Conservation (phyloP, 2,113 vertebrate genomes). For the Lampris incognitus region DNA sequence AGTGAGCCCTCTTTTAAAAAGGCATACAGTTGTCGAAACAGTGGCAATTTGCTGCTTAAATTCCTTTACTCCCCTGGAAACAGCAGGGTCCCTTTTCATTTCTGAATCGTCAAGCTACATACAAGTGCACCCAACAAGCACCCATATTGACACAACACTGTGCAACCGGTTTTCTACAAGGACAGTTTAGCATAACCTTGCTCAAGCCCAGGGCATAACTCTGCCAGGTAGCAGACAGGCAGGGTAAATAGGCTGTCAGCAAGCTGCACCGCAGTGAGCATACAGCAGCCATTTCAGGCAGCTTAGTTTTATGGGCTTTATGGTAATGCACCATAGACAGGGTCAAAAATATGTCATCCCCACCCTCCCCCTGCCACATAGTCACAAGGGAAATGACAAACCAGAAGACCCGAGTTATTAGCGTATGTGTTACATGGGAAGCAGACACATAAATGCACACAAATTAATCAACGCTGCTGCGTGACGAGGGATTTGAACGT, state of each 20-base stretch:
- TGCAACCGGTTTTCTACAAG: constrained; percentile 47
- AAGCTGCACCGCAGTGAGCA: constrained; percentile 35
- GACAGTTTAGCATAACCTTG: constrained; percentile 57
- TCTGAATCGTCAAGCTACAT: constrained; percentile 8
- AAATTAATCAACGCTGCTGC: neutral
- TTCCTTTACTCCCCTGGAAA: constrained; percentile 11
- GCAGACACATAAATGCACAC: neutral
- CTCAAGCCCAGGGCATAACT: constrained; percentile 32
- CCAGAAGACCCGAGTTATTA: neutral
- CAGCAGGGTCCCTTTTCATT: constrained; percentile 27
- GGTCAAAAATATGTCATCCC: constrained; percentile 16
- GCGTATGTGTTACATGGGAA: neutral
- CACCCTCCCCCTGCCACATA: neutral
- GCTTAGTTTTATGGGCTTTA: constrained; percentile 26
- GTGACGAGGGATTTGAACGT: neutral
- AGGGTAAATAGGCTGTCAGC: constrained; percentile 40
- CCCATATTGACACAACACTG: constrained; percentile 8
- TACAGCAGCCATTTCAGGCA: constrained; percentile 20
- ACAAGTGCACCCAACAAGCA: constrained; percentile 13
- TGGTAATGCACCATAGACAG: constrained; percentile 30
- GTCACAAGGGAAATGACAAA: constrained; percentile 2
- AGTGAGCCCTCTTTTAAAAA: constrained; percentile 2
- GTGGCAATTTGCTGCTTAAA: constrained; percentile 13
- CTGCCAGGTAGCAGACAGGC: constrained; percentile 46
- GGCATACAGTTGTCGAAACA: neutral